phyloP scores from a whole-genome alignment of 2,797 vertebrate species.

The Semaprochilodus insignis region DNA sequence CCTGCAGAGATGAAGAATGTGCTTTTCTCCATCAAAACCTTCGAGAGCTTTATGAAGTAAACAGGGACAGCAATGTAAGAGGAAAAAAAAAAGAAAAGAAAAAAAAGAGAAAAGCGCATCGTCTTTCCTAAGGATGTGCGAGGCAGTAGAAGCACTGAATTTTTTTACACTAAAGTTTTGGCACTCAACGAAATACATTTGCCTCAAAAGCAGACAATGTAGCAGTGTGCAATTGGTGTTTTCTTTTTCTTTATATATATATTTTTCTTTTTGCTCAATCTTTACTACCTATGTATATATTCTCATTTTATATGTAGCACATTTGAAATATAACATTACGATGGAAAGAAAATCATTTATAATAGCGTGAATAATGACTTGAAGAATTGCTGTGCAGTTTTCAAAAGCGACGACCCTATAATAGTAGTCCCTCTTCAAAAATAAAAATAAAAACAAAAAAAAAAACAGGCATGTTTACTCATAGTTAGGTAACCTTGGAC shows the following conservation, averaged over 20 bases:
- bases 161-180: constrained; percentile 95
- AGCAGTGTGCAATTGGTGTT: constrained; percentile 94
- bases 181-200: constrained; percentile 87
- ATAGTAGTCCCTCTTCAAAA: constrained; percentile 66
- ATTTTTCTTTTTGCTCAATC: constrained; percentile 51
- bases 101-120: constrained; percentile 79
- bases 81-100: constrained; percentile 59
- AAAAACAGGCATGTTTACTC: background rate
- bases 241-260: constrained; percentile 62
- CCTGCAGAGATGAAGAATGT: constrained; percentile 81
- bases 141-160: constrained; percentile 92
- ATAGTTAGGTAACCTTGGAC: constrained; percentile 17
- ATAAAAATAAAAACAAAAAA: background rate
- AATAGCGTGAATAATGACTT: constrained; percentile 75
- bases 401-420: constrained; percentile 63
- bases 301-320: constrained; percentile 82
- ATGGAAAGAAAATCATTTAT: constrained; percentile 67
- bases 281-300: constrained; percentile 82
- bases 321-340: constrained; percentile 74
- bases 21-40: constrained; percentile 74
- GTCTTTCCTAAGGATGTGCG: constrained; percentile 76
- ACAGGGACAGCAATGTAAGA: constrained; percentile 76
- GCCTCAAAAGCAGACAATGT: constrained; percentile 98
- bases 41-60: constrained; percentile 83
- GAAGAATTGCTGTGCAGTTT: constrained; percentile 83